Conservation (phyloP, 30 jellyfish, hydroid and myxozoan species). For the Cassiopea andromeda region DNA sequence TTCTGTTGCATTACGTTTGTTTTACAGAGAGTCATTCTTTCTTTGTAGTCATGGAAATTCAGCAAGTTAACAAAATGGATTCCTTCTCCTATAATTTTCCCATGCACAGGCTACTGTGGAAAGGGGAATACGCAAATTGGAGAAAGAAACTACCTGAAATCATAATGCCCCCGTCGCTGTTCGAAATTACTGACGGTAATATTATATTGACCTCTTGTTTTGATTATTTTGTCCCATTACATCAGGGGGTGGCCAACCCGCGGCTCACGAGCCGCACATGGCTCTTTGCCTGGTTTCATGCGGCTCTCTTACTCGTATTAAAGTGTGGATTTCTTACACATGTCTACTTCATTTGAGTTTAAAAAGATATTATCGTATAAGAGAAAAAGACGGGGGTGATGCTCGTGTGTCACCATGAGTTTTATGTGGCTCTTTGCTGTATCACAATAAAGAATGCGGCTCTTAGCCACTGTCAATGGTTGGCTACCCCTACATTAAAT, state of each 20-base stretch:
- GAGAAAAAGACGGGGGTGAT: too few relatives aligned
- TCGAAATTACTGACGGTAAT: slow-evolving; percentile 40
- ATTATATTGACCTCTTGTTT: not conserved
- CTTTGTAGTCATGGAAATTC: slow-evolving; percentile 78
- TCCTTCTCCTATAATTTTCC: slow-evolving; percentile 65
- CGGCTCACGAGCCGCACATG: too few relatives aligned
- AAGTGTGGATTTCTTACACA: too few relatives aligned
- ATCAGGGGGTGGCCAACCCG: not conserved
- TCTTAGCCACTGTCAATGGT: too few relatives aligned
- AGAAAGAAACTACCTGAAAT: slow-evolving; percentile 7
- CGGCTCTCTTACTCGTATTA: too few relatives aligned
- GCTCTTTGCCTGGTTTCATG: too few relatives aligned
- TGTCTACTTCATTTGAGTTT: too few relatives aligned
- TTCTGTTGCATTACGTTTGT: not conserved
- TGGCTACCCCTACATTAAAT: not conserved
- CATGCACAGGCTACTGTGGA: slow-evolving; percentile 55
- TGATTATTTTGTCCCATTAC: not conserved
- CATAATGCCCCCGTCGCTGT: slow-evolving; percentile 46
- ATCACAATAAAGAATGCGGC: too few relatives aligned
- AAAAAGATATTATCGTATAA: too few relatives aligned
- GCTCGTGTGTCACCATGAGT: too few relatives aligned
- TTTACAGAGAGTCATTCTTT: not conserved
- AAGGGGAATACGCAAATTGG: slow-evolving; percentile 51
- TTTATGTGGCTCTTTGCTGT: too few relatives aligned
- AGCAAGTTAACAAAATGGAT: slow-evolving; percentile 70